phyloP scores from a whole-genome alignment of 2,113 vertebrate genomes.

The Promerops cafer region DNA sequence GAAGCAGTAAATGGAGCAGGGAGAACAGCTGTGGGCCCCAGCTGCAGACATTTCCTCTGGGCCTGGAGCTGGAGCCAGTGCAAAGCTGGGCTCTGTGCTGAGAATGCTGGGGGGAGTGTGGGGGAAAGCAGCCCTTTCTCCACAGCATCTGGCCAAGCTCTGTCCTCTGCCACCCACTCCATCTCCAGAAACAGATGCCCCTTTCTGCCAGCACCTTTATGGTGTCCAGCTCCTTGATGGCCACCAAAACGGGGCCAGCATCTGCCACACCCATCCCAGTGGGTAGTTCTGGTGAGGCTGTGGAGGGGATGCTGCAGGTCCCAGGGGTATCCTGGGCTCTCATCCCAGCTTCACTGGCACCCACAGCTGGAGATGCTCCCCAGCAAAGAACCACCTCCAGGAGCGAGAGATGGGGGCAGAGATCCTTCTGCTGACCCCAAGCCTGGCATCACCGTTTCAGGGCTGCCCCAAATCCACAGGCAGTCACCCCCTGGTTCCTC shows the following conservation, averaged over 20 bases:
- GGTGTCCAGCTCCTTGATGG: no score
- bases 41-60: constrained; percentile 39
- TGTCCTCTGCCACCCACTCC: accelerated
- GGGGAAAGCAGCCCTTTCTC: neutral
- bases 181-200: neutral
- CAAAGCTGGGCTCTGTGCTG: neutral
- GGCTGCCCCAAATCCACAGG: neutral
- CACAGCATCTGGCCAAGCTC: neutral
- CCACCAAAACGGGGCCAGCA: accelerated
- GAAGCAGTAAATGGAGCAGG: neutral
- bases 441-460: neutral
- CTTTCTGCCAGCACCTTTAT: neutral
- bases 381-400: accelerated
- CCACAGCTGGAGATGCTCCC: accelerated
- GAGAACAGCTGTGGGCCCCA: constrained; percentile 34
- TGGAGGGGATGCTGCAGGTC: accelerated
- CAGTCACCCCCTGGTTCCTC: neutral
- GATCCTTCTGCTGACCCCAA: accelerated
- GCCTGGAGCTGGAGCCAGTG: neutral
- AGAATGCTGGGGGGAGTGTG: neutral
- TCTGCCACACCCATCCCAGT: accelerated
- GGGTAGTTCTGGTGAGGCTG: neutral
- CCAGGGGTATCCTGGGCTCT: no score
- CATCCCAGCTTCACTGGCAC: neutral
- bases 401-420: neutral